Evolutionary conservation across 92 coral and sea anemone species (phyloP), one percentile per base, ranked within the genome.

Genomic region (Siderastrea siderea): DNA sequence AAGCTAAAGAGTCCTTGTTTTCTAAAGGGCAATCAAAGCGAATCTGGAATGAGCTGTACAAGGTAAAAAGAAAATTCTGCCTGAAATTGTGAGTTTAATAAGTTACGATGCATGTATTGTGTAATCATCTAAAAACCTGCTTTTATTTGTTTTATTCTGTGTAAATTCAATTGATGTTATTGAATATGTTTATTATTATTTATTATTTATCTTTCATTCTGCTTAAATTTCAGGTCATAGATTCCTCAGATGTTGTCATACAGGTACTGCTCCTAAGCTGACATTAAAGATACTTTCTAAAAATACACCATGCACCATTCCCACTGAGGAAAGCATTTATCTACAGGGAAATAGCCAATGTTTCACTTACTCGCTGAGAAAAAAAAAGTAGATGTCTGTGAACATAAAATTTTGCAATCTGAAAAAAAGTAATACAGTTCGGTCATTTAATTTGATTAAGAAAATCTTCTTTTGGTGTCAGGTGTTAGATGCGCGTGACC

Each of bases 11-110:
- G 59, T 90, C 98, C 6, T 83, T 96, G 51, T 97, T 90, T 73
- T 78, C 94, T 60, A 97, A 97, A 90, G 99, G 99, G 38, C 99
- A 97, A 74, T 97, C 99, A 13, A 97, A 94, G 50, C 82, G 99
- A 87, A 97, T 97, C 68, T 97, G 99, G 99, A 97, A 97, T 91
- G 99, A 97, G 82, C 93, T 97, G 46, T 97, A 97, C 65, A 97
- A 97, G 96, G 99, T 97, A 79, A 47, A 15, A 60, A 52, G 16
- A 45, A 5, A 6, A 38, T 48, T 73, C 13, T 46, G 13, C 14
- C 66, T 3, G 14, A 14, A 0, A 61, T 61, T 3, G 19, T 13
- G 14, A 61, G n/a, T 6, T 26, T 26, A 26, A 0, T 26, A 26
- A 26, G 38, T 26, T 26, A n/a, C n/a, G n/a, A n/a, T 14, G 69